Base-by-base conservation (phyloP, 1,140 invertebrate species). In the Apis cerana region DNA sequence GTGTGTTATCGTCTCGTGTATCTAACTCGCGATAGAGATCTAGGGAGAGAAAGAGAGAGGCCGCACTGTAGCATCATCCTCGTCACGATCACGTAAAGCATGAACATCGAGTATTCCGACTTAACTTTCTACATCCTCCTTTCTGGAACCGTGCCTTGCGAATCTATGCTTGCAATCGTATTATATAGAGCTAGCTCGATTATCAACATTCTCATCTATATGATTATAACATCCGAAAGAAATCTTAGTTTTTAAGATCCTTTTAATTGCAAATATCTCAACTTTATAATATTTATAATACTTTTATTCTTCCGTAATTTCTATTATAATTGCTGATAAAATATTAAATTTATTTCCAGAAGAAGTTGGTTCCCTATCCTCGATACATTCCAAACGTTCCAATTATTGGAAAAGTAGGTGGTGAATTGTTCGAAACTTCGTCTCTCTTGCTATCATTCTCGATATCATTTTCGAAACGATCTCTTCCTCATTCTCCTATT, bases 41-140 rank as follows among this genome's bases (percentile, higher is more conserved):
- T 80, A 62, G 77, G 75, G 58, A 83, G 61, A 43, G 7, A 15
- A 54, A 61, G 82, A 71, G 64, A 65, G 27, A 27, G 64, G n/a
- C n/a, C n/a, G n/a, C n/a, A n/a, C n/a, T n/a, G 50, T 33, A 33
- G 10, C 19, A 17, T 23, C n/a, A 12, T 43, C 50, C 12, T 82
- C 72, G 21, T 23, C 67, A 13, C 19, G 79, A 64, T 15, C 43
- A 48, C n/a, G 64, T 64, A 67, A 78, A 75, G 43, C 15, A 71
- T 54, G 74, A 59, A 64, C 67, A 83, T 70, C 68, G 61, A 15
- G 21, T 48, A 27, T 23, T 71, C 4, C 10, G 27, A 19, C 23
- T 48, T n/a, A 50, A 88, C 88, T 89, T 89, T 89, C 88, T 89
- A 89, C 70, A 54, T 79, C 64, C 65, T 77, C 62, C 62, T 84